These are phyloP conservation scores for Promerops cafer DNA, from an alignment of 2,113 vertebrate species.

Conservation along the genomic window DNA sequence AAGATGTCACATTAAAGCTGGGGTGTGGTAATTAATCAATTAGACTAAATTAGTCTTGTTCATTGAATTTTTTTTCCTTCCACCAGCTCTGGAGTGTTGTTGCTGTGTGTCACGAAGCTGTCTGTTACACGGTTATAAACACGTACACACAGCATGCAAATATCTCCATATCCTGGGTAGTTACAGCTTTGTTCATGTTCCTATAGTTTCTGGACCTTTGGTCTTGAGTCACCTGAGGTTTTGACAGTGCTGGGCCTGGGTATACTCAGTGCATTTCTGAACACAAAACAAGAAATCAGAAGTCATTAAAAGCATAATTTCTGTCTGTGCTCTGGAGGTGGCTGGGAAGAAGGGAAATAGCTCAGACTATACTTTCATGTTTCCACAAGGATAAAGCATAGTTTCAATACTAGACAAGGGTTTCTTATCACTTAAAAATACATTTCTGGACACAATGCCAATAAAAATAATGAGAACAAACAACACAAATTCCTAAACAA, in stretches of 20 bases:
- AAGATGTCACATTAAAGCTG: background rate
- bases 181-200: background rate
- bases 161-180: background rate
- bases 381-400: background rate
- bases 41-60: background rate
- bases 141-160: rapidly evolving
- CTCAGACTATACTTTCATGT: background rate
- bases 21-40: background rate
- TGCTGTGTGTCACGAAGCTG: background rate
- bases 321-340: background rate
- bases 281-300: background rate
- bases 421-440: background rate
- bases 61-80: background rate
- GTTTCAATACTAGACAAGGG: background rate
- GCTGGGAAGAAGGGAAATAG: background rate
- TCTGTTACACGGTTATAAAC: background rate
- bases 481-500: background rate
- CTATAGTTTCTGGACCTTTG: background rate
- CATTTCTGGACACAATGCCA: background rate
- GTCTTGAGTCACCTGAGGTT: background rate
- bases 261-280: background rate
- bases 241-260: background rate
- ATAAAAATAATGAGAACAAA: background rate
- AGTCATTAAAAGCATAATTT: background rate
- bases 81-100: background rate